phyloP scores from a whole-genome alignment of 2,888 invertebrate species.

The Strigamia crassipes region DNA sequence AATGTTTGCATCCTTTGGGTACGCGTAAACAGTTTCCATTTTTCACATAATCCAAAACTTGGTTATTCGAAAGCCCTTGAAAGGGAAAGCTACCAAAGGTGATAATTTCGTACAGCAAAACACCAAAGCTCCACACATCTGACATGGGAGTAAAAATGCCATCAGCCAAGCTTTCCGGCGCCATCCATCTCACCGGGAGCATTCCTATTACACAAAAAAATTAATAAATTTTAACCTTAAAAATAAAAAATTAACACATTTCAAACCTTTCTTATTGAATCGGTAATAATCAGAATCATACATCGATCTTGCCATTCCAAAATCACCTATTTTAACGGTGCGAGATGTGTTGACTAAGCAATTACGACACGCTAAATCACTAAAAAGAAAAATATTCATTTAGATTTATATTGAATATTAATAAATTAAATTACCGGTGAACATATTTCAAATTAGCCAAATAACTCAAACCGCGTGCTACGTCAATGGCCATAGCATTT shows the following conservation, averaged over 20 bases:
- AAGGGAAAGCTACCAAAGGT: conserved; percentile 91
- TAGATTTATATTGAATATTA: not conserved
- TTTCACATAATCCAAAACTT: conserved; percentile 81
- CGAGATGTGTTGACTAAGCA: conserved; percentile 77
- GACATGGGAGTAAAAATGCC: conserved; percentile 84
- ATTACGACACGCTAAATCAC: conserved; percentile 81
- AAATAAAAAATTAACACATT: not conserved
- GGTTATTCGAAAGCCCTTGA: conserved; percentile 81
- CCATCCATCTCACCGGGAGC: conserved; percentile 92
- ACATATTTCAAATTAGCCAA: conserved; percentile 83
- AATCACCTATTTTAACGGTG: conserved; percentile 78
- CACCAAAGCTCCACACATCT: conserved; percentile 90
- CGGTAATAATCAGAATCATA: conserved; percentile 88
- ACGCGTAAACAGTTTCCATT: conserved; percentile 73
- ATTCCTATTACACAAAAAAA: conserved; percentile 62
- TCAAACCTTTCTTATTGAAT: conserved; percentile 76
- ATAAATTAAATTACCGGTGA: conserved; percentile 65
- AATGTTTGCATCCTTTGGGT: conserved; percentile 77
- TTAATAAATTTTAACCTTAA: not conserved
- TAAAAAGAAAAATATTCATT: conserved; percentile 55
- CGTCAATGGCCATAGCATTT: conserved; percentile 85
- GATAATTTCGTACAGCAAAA: conserved; percentile 78
- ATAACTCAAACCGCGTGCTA: conserved; percentile 82
- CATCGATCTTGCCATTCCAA: conserved; percentile 88
- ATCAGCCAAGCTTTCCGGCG: conserved; percentile 80